Base-by-base conservation (phyloP, 2,888 invertebrate species). In the Hanleya hanleyi region DNA sequence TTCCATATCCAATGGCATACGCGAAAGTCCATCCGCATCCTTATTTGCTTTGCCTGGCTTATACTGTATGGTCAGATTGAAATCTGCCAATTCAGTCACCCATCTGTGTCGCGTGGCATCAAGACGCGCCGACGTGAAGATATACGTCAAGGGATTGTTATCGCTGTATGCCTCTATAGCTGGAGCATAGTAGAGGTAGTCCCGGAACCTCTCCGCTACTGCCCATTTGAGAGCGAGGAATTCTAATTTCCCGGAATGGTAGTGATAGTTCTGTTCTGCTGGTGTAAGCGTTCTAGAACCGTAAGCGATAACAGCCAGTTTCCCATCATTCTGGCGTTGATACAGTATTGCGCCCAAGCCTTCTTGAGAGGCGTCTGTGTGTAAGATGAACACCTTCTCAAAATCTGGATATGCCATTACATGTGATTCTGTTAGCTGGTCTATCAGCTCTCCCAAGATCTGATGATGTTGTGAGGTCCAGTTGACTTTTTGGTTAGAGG, bases 181-280 rank as follows among this genome's bases (percentile, higher is more conserved):
- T 1, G 73, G 69, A 12, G 69, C 66, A 38, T 73, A 73, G 38
- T 70, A 73, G 9, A 73, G 33, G 33, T 73, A 73, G 62, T 74
- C 70, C n/a, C 67, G 38, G 33, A 74, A 74, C 7, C 50, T 29
- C 38, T 74, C 74, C 3, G 47, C 29, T n/a, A 74, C 50, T 0
- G 74, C 70, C 74, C 74, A 74, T 32, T 74, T 74, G 6, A 70
- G 62, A 26, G 70, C 74, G 9, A 74, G 50, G 51, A 70, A 70
- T 37, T 73, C 73, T 5, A 73, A 33, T 66, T 73, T 73, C 7
- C 69, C 69, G 0, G 69, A 69, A 41, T 73, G 73, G 12, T 57
- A 33, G 36, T 62, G 15, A 35, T 62, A 67, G 12, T 57, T 67
- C 12, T 67, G 9, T 22, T 67, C 71, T n/a, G 62, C 49, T 18